Percentiles rank a stretch among this genome's conserved stretches.
phyloP scores from a whole-genome alignment of 2,888 invertebrate genomes.

The Microplitis manilae region DNA sequence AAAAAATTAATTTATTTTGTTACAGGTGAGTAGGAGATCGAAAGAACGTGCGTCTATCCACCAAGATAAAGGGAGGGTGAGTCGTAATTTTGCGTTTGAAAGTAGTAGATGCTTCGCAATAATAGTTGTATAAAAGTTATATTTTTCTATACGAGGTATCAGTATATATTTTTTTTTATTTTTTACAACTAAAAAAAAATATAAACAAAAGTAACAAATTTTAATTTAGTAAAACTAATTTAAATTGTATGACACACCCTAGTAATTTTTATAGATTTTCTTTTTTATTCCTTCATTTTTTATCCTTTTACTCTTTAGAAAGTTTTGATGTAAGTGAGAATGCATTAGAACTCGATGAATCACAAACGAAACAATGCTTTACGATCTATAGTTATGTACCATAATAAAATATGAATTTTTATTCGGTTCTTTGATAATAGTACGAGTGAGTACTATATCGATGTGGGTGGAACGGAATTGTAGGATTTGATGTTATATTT shows the following conservation, averaged over 20 bases:
- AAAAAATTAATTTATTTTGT: conserved; percentile 52
- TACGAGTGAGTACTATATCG: background rate
- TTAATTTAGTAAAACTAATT: background rate
- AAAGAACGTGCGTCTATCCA: conserved; percentile 59
- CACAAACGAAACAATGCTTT: conserved; percentile 38
- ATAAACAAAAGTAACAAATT: background rate
- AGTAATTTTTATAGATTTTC: background rate
- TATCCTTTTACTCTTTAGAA: conserved; percentile 19
- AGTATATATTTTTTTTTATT: background rate
- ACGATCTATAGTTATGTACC: conserved; percentile 29
- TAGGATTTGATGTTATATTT: conserved; percentile 1
- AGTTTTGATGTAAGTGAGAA: conserved; percentile 22
- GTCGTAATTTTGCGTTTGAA: conserved; percentile 51
- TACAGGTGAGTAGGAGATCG: conserved; percentile 67
- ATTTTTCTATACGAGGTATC: background rate
- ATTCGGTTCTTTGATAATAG: background rate
- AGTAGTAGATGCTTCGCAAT: conserved; percentile 8
- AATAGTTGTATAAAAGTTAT: background rate
- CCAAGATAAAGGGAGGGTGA: conserved; percentile 62
- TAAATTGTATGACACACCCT: conserved; percentile 10
- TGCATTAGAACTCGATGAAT: conserved; percentile 33
- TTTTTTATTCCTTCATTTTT: background rate
- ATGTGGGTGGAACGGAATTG: conserved; percentile 19
- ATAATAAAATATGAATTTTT: conserved; percentile 37
- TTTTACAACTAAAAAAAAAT: no score